Percentiles rank a stretch among this genome's conserved stretches.
These are phyloP conservation scores for Anisognathus igniventris DNA, from an alignment of 2,797 vertebrate species.

Conservation along the genomic window DNA sequence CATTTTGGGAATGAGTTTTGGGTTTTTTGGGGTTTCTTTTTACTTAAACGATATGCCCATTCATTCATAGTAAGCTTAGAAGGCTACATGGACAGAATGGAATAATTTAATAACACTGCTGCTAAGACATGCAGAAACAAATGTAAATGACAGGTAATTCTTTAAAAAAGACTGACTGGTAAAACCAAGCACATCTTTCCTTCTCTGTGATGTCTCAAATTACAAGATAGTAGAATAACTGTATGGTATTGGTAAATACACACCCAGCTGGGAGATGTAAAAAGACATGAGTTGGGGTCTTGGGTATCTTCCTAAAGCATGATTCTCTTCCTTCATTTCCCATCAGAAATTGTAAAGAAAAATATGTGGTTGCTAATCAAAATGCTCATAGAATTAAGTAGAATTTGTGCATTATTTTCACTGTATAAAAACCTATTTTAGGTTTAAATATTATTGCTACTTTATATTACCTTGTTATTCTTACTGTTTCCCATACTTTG, in stretches of 20 bases:
- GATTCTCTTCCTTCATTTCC: not conserved
- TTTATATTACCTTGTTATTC: not conserved
- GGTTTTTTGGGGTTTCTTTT: not conserved
- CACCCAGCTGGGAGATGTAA: not conserved
- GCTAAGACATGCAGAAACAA: not conserved
- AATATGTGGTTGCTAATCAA: not conserved
- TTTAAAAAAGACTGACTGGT: not conserved
- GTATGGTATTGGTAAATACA: not conserved
- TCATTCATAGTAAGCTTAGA: not conserved
- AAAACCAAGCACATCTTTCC: not conserved
- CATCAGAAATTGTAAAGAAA: not conserved
- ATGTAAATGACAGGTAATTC: not conserved
- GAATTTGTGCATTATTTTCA: not conserved
- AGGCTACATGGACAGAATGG: not conserved
- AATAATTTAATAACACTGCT: not conserved
- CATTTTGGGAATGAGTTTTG: not conserved
- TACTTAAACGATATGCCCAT: not conserved
- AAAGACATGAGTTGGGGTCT: not conserved
- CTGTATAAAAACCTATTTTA: not conserved
- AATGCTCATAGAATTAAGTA: not conserved
- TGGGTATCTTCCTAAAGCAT: not conserved
- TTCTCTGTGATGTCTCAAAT: not conserved
- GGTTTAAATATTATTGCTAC: not conserved
- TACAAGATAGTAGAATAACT: not conserved
- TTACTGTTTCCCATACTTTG: not conserved